A percentile compares a stretch with the other conserved stretches of the same genome.
These are phyloP conservation scores for Polypterus bichir DNA, from an alignment of 2,113 vertebrate species.

Conservation along the genomic window DNA sequence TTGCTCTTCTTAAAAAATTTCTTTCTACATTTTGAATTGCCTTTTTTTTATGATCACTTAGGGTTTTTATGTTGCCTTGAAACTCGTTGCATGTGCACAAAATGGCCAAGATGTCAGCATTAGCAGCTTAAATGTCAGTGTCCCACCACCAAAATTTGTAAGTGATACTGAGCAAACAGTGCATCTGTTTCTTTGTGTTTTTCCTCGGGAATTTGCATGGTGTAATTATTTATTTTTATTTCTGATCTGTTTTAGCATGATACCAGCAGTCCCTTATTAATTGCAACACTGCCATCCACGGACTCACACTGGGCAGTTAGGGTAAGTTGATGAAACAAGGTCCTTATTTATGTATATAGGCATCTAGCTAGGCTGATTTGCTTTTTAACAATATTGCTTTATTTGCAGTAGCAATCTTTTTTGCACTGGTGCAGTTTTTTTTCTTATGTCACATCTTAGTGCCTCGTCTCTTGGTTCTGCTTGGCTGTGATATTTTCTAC, in stretches of 20 bases:
- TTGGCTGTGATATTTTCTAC: too few species aligned
- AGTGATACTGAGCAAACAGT: slow-evolving; percentile 37
- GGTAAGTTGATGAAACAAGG: slow-evolving; percentile 50
- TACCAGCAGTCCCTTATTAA: slow-evolving; percentile 73
- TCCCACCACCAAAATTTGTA: slow-evolving; percentile 88
- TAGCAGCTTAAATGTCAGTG: slow-evolving; percentile 60
- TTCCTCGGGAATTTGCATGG: neutral
- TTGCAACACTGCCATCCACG: slow-evolving; percentile 43
- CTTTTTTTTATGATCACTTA: slow-evolving; percentile 29
- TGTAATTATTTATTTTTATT: neutral
- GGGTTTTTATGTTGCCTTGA: slow-evolving; percentile 84
- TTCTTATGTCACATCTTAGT: too few species aligned
- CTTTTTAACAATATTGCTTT: too few species aligned
- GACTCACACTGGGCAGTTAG: slow-evolving; percentile 82
- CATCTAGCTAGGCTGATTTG: too few species aligned
- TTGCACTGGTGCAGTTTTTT: too few species aligned
- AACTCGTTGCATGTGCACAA: slow-evolving; percentile 86
- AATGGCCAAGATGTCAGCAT: slow-evolving; percentile 76
- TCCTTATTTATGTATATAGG: too few species aligned
- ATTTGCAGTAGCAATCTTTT: too few species aligned
- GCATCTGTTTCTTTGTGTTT: too few species aligned
- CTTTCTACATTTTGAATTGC: neutral
- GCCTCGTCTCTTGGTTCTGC: too few species aligned
- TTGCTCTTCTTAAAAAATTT: neutral
- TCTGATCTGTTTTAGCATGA: slow-evolving; percentile 62